These are phyloP conservation scores for Castor canadensis DNA, from an alignment of 2,113 vertebrate species.

Conservation along the genomic window DNA sequence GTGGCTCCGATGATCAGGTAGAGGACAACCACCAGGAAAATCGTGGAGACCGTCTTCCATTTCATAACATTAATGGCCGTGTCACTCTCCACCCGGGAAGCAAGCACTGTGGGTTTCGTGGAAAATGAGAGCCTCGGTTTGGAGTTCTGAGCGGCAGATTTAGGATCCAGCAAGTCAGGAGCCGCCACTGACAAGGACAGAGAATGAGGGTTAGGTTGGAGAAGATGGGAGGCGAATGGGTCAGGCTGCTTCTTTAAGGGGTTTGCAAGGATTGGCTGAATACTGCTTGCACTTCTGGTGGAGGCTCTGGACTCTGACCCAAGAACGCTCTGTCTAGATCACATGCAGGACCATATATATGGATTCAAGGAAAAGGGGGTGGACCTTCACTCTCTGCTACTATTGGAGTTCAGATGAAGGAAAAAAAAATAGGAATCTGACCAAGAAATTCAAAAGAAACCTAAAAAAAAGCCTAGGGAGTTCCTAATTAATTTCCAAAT, in stretches of 20 bases:
- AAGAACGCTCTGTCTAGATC: background rate
- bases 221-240: background rate
- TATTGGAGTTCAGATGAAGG: constrained; percentile 21
- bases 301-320: background rate
- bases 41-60: constrained; percentile 98
- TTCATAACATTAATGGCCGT: constrained; percentile 95
- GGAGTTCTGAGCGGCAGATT: constrained; percentile 95
- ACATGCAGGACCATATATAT: background rate
- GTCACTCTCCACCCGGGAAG: constrained; percentile 91
- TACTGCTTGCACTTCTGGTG: background rate
- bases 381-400: constrained; percentile 34
- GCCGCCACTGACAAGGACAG: constrained; percentile 92
- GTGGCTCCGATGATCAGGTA: constrained; percentile 97
- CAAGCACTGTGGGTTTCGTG: constrained; percentile 91
- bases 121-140: constrained; percentile 97
- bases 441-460: background rate
- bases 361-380: constrained; percentile 9
- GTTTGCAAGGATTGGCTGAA: background rate
- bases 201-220: constrained; percentile 74
- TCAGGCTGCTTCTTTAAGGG: background rate
- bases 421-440: background rate
- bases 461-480: background rate
- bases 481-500: constrained; percentile 19
- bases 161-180: constrained; percentile 98
- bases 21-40: constrained; percentile 97